These are phyloP conservation scores for Galerucella pusilla DNA, from an alignment of 2,888 invertebrate species.

Conservation along the genomic window DNA sequence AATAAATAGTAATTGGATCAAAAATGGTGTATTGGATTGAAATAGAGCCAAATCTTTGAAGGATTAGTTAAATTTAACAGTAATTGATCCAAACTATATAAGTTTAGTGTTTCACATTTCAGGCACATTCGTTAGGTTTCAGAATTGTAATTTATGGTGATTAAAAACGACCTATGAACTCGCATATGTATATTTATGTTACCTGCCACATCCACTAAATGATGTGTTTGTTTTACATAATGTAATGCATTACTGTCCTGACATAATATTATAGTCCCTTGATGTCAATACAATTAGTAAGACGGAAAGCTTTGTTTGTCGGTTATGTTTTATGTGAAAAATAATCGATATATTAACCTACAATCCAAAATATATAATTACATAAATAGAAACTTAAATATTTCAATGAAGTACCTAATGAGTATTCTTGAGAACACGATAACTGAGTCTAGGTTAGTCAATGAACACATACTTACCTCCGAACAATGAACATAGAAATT, in stretches of 20 bases:
- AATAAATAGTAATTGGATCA: not conserved
- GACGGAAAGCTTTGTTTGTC: not conserved
- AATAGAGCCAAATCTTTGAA: not conserved
- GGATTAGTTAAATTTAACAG: not conserved
- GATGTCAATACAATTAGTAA: constrained; percentile 4
- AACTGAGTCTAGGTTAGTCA: no score
- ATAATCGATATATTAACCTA: not conserved
- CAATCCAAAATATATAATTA: not conserved
- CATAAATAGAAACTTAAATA: no score
- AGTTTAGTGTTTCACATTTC: not conserved
- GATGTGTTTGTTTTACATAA: constrained; percentile 7
- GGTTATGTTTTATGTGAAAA: not conserved
- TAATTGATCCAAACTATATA: not conserved
- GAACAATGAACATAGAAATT: no score
- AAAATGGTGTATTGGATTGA: not conserved
- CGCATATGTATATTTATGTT: not conserved
- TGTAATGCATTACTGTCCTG: not conserved
- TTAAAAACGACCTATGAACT: not conserved
- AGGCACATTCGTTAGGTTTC: not conserved
- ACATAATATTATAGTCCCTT: not conserved
- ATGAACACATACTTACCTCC: no score
- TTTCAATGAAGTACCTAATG: no score
- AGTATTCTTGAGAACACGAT: no score
- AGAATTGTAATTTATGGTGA: not conserved
- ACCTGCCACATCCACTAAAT: constrained; percentile 1